These are phyloP conservation scores for Liodrosophila aerea DNA, from an alignment of 2,888 invertebrate genomes.

Conservation along the genomic window DNA sequence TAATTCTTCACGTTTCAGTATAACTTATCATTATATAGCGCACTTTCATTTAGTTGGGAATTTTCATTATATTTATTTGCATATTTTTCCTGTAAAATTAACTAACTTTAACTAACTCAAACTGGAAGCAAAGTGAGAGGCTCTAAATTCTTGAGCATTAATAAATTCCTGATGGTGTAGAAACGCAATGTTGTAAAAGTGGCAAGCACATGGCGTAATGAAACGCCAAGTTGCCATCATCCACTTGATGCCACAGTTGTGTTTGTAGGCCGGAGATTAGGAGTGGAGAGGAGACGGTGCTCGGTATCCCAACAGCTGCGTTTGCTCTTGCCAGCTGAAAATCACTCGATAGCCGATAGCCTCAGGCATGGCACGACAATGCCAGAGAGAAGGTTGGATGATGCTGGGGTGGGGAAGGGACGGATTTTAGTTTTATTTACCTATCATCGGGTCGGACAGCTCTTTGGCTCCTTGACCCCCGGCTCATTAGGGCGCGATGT, in stretches of 20 bases:
- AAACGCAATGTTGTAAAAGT: slow-evolving; percentile 21
- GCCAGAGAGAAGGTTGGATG: background rate
- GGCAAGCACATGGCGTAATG: background rate
- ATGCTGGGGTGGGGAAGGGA: background rate
- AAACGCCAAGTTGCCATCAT: slow-evolving; percentile 1
- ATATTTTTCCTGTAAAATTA: no score
- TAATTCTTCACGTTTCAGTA: no score
- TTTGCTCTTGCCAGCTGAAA: slow-evolving; percentile 25
- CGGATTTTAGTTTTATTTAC: slow-evolving; percentile 35
- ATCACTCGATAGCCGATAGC: slow-evolving; percentile 32
- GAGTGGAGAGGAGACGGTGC: background rate
- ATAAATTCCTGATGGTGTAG: slow-evolving; percentile 7
- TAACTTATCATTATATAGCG: no score
- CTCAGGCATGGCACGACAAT: background rate
- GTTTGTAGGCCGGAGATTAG: background rate
- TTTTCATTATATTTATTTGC: no score
- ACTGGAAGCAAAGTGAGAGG: no score
- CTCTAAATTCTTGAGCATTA: no score
- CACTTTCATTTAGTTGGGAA: no score
- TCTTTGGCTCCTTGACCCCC: slow-evolving; percentile 20
- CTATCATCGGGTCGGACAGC: slow-evolving; percentile 46
- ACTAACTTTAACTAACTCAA: no score
- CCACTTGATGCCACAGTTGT: slow-evolving; percentile 6
- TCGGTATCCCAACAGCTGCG: slow-evolving; percentile 25
- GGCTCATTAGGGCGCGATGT: slow-evolving; percentile 39